Percentiles rank a stretch among this genome's conserved stretches.
Conservation (phyloP, 2,113 vertebrate genomes). For the Mus pahari region DNA sequence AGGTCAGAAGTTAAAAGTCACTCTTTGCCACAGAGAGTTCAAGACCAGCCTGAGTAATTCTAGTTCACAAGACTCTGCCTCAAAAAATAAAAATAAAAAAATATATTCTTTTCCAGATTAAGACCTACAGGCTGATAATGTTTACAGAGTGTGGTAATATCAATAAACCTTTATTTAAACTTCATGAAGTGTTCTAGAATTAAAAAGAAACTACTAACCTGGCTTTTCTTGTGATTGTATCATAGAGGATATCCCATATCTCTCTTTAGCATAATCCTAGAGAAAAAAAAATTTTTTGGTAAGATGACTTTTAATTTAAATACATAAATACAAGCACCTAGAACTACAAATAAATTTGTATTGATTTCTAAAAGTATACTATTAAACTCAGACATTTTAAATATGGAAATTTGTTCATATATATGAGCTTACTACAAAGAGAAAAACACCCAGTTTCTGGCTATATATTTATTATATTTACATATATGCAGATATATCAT, state of each 20-base stretch:
- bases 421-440: background rate
- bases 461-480: conserved; percentile 5
- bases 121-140: conserved; percentile 14
- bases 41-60: background rate
- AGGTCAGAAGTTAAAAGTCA: background rate
- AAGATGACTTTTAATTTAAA: conserved; percentile 63
- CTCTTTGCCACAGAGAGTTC: background rate
- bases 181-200: conserved; percentile 47
- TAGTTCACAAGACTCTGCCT: background rate
- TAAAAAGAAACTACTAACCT: conserved; percentile 89
- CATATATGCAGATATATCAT: conserved; percentile 25
- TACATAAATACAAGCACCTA: conserved; percentile 34
- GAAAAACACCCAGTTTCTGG: conserved; percentile 24
- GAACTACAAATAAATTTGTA: conserved; percentile 38
- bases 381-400: conserved; percentile 32
- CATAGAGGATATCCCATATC: conserved; percentile 93
- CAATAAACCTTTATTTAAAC: conserved; percentile 37
- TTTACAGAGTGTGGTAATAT: background rate
- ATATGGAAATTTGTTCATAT: background rate
- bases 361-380: conserved; percentile 47
- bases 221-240: conserved; percentile 97
- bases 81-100: background rate
- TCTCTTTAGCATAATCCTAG: conserved; percentile 98
- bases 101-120: conserved; percentile 27
- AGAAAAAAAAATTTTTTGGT: conserved; percentile 52